phyloP scores from a whole-genome alignment of 2,888 invertebrate genomes.

The Meloe dianella region DNA sequence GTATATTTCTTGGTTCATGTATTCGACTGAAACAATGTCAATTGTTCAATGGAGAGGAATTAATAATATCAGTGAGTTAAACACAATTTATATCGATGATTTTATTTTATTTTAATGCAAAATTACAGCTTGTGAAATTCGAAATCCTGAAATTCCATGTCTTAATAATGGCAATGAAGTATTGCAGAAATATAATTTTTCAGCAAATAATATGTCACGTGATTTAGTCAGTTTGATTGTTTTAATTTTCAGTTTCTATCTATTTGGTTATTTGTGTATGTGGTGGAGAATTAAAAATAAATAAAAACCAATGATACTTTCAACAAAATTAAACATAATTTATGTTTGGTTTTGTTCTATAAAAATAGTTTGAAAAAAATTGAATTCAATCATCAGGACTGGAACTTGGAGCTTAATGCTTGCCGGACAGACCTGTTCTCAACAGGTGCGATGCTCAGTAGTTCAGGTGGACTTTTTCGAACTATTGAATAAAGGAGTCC shows the following conservation, averaged over 20 bases:
- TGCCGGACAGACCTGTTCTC: too few species aligned
- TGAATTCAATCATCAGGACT: too few species aligned
- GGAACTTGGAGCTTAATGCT: too few species aligned
- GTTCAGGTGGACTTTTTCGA: too few species aligned
- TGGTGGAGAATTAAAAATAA: conserved; percentile 68
- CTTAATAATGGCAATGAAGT: conserved; percentile 75
- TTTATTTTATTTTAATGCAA: too few species aligned
- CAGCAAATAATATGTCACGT: conserved; percentile 64
- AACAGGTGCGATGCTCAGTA: too few species aligned
- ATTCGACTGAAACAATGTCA: conserved; percentile 83
- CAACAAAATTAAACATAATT: too few species aligned
- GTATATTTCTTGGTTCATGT: conserved; percentile 84
- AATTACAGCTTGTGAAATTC: conserved; percentile 67
- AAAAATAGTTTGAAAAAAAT: too few species aligned
- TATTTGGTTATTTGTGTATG: conserved; percentile 72
- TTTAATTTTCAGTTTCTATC: conserved; percentile 73
- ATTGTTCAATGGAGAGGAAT: conserved; percentile 83
- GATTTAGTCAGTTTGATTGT: conserved; percentile 72
- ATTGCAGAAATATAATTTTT: conserved; percentile 75
- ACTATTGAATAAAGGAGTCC: too few species aligned
- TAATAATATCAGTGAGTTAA: conserved; percentile 70
- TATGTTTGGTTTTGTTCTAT: too few species aligned
- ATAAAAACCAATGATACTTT: too few species aligned
- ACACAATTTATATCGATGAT: conserved; percentile 10
- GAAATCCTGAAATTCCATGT: conserved; percentile 71